Conservation (phyloP, 2,888 invertebrate species). For the Nomada fucata region DNA sequence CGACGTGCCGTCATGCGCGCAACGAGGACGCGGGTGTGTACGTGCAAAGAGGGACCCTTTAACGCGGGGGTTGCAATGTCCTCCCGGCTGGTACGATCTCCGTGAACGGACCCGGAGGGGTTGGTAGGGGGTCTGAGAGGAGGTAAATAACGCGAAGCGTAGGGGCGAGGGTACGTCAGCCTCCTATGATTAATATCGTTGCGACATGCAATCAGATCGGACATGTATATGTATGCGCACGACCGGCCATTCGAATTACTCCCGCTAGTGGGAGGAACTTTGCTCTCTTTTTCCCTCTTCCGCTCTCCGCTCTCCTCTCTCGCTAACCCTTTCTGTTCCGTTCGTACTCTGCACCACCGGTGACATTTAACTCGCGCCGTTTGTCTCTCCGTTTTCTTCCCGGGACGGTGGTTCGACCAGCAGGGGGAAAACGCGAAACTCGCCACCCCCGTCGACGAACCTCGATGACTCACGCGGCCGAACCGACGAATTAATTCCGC, state of each 20-base stretch:
- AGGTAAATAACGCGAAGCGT: conserved; percentile 79
- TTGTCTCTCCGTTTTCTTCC: conserved; percentile 35
- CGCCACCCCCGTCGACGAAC: neutral
- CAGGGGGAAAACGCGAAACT: conserved; percentile 34
- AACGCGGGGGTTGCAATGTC: conserved; percentile 46
- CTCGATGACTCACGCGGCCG: conserved; percentile 61
- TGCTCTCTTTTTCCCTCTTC: conserved; percentile 29
- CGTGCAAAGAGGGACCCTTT: conserved; percentile 45
- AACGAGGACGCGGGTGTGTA: neutral
- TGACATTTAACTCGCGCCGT: conserved; percentile 3
- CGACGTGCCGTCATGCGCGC: conserved; percentile 2
- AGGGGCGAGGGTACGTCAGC: conserved; percentile 84
- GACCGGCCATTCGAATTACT: conserved; percentile 72
- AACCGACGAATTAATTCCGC: conserved; percentile 63
- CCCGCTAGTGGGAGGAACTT: conserved; percentile 56
- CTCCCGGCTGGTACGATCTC: conserved; percentile 62
- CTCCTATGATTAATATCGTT: conserved; percentile 86
- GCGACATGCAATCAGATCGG: conserved; percentile 85
- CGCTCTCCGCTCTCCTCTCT: conserved; percentile 24
- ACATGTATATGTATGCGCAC: conserved; percentile 69
- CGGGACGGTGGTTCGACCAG: conserved; percentile 34
- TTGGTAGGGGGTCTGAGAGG: conserved; percentile 72
- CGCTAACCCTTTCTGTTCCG: conserved; percentile 7
- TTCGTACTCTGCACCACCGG: neutral
- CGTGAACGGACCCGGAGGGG: conserved; percentile 66